phyloP scores from a whole-genome alignment of 53 echinoderm and acorn worm species.

The Apostichopus leukothele region DNA sequence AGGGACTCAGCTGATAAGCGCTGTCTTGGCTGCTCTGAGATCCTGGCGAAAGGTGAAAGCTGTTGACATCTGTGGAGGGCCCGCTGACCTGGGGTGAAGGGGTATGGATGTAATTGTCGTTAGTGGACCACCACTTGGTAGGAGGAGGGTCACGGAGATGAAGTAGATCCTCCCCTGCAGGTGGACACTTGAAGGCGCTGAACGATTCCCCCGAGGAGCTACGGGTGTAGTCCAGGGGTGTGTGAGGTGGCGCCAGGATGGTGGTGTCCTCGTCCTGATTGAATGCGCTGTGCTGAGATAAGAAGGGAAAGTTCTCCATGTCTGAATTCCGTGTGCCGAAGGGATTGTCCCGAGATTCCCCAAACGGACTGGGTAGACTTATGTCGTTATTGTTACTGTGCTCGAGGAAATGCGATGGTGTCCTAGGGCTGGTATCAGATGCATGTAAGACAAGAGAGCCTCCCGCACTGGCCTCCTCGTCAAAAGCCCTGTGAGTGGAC shows the following conservation, averaged over 20 bases:
- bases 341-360: conserved; percentile 43
- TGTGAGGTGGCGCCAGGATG: conserved; percentile 38
- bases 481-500: not conserved
- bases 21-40: conserved; percentile 41
- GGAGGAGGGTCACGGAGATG: not conserved
- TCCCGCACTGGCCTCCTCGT: not conserved
- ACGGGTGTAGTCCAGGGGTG: conserved; percentile 42
- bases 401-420: conserved; percentile 59
- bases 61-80: conserved; percentile 7
- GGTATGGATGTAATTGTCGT: conserved; percentile 32
- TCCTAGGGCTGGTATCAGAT: conserved; percentile 60
- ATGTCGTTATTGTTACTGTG: conserved; percentile 47
- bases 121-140: conserved; percentile 22
- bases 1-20: conserved; percentile 15
- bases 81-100: conserved; percentile 31
- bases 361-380: conserved; percentile 57
- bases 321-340: conserved; percentile 25
- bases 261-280: conserved; percentile 22
- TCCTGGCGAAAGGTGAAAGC: conserved; percentile 28
- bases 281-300: not conserved
- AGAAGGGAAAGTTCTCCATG: not conserved
- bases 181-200: not conserved
- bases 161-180: not conserved
- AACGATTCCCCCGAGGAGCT: conserved; percentile 18
- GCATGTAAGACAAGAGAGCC: conserved; percentile 53